A percentile compares a stretch with the other conserved stretches of the same genome.
These are phyloP conservation scores for Saccopteryx bilineata DNA, from an alignment of 2,113 vertebrate species.

Conservation along the genomic window DNA sequence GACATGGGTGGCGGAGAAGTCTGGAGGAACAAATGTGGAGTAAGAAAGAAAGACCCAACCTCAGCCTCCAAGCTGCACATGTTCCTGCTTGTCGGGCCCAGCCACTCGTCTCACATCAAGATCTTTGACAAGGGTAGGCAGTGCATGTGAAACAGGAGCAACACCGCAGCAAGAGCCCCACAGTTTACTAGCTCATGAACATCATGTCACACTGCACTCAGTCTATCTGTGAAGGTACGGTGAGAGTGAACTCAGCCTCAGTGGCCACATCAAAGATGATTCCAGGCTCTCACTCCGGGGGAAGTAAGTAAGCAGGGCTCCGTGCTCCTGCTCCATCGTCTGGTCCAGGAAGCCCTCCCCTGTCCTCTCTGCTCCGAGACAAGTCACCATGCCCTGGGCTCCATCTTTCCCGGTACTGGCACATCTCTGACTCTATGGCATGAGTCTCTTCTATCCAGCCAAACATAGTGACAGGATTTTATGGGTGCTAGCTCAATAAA, in stretches of 20 bases:
- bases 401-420: background rate
- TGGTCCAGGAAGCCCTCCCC: background rate
- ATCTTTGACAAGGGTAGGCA: conserved; percentile 94
- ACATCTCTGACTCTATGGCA: background rate
- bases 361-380: background rate
- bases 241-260: conserved; percentile 94
- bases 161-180: conserved; percentile 95
- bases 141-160: conserved; percentile 94
- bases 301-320: conserved; percentile 85
- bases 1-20: background rate
- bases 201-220: conserved; percentile 93
- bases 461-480: background rate
- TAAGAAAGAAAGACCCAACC: background rate
- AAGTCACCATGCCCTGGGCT: background rate
- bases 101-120: conserved; percentile 94
- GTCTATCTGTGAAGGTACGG: conserved; percentile 95
- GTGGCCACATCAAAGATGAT: conserved; percentile 92
- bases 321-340: background rate
- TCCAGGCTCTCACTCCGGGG: conserved; percentile 89
- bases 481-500: background rate
- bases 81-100: conserved; percentile 76
- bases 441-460: background rate
- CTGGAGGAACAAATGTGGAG: background rate
- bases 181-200: conserved; percentile 96
- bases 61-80: conserved; percentile 20